Evolutionary conservation across 2,113 vertebrate genomes (phyloP), one percentile per base, ranked within the genome.

Genomic region (Perca fluviatilis): DNA sequence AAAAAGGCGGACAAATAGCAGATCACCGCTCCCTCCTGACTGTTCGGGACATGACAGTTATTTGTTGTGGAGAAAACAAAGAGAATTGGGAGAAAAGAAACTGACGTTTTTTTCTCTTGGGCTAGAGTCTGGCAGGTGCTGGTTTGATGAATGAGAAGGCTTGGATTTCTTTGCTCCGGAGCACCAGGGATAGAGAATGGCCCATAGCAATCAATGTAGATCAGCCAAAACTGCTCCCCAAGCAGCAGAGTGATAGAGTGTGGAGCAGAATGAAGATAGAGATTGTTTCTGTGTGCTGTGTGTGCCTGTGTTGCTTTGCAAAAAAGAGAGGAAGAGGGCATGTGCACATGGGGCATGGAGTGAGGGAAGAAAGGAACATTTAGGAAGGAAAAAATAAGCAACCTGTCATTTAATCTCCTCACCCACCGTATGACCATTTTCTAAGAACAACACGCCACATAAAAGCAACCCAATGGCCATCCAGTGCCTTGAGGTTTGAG

Each of bases 191-290:
- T 57, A 70, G 85, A 87, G 79, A 85, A 91, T 88, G 85, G 81
- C 90, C 90, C 88, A 84, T 80, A 92, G 90, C 92, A 88, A 91
- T 92, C 90, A 87, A 92, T 92, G 92, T 85, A 94, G 91, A 92
- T 94, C 90, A 91, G 86, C 90, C 85, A 83, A 86, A 90, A 92
- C 74, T 51, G 78, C 81, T 91, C 87, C 88, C 90, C 69, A 56
- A 88, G 84, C 84, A 77, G 77, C 72, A 36, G 79, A 82, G 66
- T 91, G 87, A 91, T 90, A 23, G 91, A 91, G 83, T 83, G 79
- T 58, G 78, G 78, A 80, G 78, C 74, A 74, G 64, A 72, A 74
- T 54, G 69, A 66, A 64, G 71, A 62, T 47, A 12, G 78, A 81
- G 66, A 79, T 86, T 83, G 80, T 85, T 85, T 84, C 47, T 82